Base-by-base conservation (phyloP, 2,797 vertebrate genomes). In the Pyrocephalus nanus region DNA sequence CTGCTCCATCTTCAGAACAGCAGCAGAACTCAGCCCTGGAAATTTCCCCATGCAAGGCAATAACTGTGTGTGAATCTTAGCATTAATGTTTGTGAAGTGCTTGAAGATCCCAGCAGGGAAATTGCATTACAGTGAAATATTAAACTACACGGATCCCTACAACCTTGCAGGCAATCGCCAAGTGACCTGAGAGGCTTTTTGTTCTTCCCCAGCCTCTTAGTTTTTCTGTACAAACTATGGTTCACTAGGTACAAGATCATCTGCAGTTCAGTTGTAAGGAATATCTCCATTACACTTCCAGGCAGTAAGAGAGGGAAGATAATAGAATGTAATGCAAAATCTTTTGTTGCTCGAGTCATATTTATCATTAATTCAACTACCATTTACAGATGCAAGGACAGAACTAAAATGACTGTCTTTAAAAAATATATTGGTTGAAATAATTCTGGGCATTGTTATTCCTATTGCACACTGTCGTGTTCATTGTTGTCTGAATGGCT, bases 21-120 rank as follows among this genome's bases (percentile, higher is more conserved):
- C 75, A 67, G 67, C 77, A 91, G 55, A 70, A 34, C 50, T 43
- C 57, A 64, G 27, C 48, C 88, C 74, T 71, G 86, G 71, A 74
- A 69, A 40, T 84, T 14, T 8, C 45, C 58, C 80, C 72, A 6
- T 9, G 72, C 87, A 62, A 84, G 58, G 66, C 51, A 86, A 75
- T 78, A 60, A 3, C 88, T 0, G 0, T 19, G 58, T 38, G 64
- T 47, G 76, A 89, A 74, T 66, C 90, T 66, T 36, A 40, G 69
- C 70, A 38, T 84, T 19, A 38, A 55, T 38, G 62, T 73, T 48
- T 70, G 78, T 45, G 36, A 57, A 60, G 73, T 27, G 83, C 88
- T 65, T 11, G 2, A 67, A 82, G 90, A 94, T 76, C 86, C 77
- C 96, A 88, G 86, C 90, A 88, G 86, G 76, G 62, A 94, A 97